phyloP scores from a whole-genome alignment of 2,888 invertebrate genomes.

The Tinea pellionella region DNA sequence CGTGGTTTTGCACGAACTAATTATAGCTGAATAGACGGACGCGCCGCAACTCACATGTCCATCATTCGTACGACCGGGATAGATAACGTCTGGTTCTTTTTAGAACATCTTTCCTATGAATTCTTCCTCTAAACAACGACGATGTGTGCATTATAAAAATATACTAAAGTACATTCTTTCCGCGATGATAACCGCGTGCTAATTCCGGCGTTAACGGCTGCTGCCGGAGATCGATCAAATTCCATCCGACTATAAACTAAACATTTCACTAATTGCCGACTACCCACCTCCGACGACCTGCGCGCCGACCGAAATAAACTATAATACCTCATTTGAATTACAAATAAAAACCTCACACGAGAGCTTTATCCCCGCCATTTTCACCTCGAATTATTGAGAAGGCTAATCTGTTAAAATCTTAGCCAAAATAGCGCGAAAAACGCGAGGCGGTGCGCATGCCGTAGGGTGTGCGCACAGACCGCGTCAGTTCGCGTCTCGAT shows the following conservation, averaged over 20 bases:
- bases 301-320: not conserved
- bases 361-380: constrained; percentile 8
- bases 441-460: constrained; percentile 45
- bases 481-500: constrained; percentile 56
- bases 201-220: not conserved
- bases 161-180: not conserved
- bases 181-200: not conserved
- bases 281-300: not conserved
- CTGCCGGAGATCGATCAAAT: not conserved
- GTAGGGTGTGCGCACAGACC: constrained; percentile 23
- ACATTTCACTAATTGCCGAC: not conserved
- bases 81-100: constrained; percentile 46
- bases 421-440: constrained; percentile 70
- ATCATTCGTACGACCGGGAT: constrained; percentile 40
- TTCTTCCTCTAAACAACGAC: constrained; percentile 3
- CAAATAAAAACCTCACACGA: constrained; percentile 1
- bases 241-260: not conserved
- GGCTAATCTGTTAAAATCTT: constrained; percentile 36
- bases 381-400: constrained; percentile 5
- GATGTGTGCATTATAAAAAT: not conserved
- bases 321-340: not conserved
- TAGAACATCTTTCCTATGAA: constrained; percentile 21
- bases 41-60: constrained; percentile 44
- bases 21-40: constrained; percentile 37
- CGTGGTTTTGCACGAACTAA: constrained; percentile 60